Evolutionary conservation across 64 coral and sea anemone genomes (phyloP).

Genomic region (Anthopleura sola): DNA sequence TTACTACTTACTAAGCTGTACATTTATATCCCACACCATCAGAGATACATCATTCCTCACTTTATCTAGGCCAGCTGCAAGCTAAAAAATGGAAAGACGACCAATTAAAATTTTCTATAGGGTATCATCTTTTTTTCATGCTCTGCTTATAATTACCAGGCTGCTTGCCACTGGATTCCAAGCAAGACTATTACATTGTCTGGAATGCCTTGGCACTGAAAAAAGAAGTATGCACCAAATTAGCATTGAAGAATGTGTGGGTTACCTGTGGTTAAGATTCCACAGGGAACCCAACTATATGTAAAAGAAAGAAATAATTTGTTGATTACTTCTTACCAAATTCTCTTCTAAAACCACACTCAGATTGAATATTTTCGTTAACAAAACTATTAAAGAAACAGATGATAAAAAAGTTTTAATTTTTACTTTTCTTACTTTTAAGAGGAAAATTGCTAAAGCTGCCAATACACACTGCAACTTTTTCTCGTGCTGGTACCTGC

Average conservation of each 20-base stretch:
- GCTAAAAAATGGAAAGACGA: conserved; percentile 27
- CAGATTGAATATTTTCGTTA: conserved; percentile 63
- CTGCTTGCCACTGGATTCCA: conserved; percentile 62
- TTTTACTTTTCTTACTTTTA: too few relatives aligned
- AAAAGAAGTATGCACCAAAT: not conserved
- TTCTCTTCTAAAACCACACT: conserved; percentile 72
- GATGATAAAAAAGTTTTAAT: too few relatives aligned
- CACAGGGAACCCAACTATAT: not conserved
- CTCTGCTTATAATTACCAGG: conserved; percentile 19
- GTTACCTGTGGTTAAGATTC: not conserved
- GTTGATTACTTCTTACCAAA: conserved; percentile 83
- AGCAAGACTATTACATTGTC: conserved; percentile 54
- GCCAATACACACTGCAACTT: too few relatives aligned
- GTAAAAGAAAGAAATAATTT: not conserved
- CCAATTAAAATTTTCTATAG: not conserved
- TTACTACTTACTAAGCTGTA: conserved; percentile 75
- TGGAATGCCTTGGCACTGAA: conserved; percentile 86
- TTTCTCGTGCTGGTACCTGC: too few relatives aligned
- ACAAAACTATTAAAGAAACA: conserved; percentile 63
- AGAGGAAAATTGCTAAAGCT: too few relatives aligned
- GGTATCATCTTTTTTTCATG: not conserved
- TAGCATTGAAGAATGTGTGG: not conserved
- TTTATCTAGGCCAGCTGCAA: conserved; percentile 93
- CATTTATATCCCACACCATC: conserved; percentile 87
- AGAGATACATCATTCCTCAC: conserved; percentile 91